Evolutionary conservation across 2,113 vertebrate genomes (phyloP).

Genomic region (Gorsachius goisagi): DNA sequence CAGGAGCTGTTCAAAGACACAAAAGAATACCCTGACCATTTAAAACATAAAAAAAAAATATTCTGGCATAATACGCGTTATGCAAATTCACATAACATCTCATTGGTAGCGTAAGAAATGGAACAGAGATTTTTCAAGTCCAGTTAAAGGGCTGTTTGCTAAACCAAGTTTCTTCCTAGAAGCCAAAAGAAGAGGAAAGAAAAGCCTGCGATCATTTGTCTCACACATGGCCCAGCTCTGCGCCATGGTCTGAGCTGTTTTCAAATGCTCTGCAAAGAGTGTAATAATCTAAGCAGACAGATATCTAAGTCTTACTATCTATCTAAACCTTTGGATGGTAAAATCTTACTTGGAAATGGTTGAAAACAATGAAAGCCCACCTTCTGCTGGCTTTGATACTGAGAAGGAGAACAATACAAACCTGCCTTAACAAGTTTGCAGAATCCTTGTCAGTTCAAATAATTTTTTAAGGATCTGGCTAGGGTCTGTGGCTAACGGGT

Average conservation of each 20-base stretch:
- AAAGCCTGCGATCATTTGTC: neutral
- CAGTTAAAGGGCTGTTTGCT: neutral
- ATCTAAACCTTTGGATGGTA: neutral
- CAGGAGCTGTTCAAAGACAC: neutral
- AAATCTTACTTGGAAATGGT: neutral
- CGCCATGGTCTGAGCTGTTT: neutral
- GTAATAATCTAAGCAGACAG: neutral
- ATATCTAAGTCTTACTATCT: neutral
- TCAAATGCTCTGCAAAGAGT: neutral
- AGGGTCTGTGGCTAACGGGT: neutral
- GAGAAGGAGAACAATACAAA: neutral
- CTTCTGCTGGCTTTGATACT: neutral
- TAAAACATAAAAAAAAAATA: neutral
- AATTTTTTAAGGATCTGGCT: neutral
- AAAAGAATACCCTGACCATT: neutral
- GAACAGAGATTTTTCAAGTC: neutral
- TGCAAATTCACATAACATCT: neutral
- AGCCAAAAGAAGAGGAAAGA: neutral
- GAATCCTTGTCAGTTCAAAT: neutral
- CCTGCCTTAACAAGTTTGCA: neutral
- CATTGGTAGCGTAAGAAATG: neutral
- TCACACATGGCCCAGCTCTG: neutral
- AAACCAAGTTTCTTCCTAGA: neutral
- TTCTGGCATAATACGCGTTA: neutral
- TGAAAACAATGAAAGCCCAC: neutral